Base-by-base conservation (phyloP, 2,888 invertebrate genomes). In the Pterostichus niger region DNA sequence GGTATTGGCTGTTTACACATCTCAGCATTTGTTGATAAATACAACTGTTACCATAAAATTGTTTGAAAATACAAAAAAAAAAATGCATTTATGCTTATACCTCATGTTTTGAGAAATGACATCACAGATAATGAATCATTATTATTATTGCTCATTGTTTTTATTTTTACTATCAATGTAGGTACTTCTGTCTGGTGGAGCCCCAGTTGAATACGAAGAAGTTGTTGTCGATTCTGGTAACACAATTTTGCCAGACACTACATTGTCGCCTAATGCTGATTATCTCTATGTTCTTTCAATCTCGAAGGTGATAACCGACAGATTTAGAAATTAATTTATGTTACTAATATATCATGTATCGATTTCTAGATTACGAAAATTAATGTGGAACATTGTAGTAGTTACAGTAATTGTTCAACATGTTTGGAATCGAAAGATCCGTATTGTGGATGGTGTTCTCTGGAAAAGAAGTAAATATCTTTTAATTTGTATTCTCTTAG, bases 371-470 rank as follows among this genome's bases (percentile, higher is more conserved):
- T 95, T 82, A 92, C 94, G 4, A 96, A 96, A 90, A 91, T 95
- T 84, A 95, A 95, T 85, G 95, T 97, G 83, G 97, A 98, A 89
- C 95, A 95, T 88, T 98, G 98, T 90, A 94, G 94, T 84, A 94
- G 94, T 87, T 96, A 96, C 89, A 94, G 94, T 31, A 97, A 97
- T 88, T 98, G 98, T 90, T 96, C 96, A 61, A 93, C 95, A 44
- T 98, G 98, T 88, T 91, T 98, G 83, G 96, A 96, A 88, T 97
- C 97, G 0, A 95, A 95, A 89, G 97, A 98, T 91, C 97, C 97
- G 0, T 97, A 97, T 88, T 98, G 98, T 90, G 98, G 98, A 44
- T 98, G 98, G 98, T 98, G 98, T 90, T 98, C 97, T 15, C 90
- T 98, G 85, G 97, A 98, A 89, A 97, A 97, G 90, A 91, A 93